Conservation (phyloP, 2,113 vertebrate species). For the Ictalurus punctatus region DNA sequence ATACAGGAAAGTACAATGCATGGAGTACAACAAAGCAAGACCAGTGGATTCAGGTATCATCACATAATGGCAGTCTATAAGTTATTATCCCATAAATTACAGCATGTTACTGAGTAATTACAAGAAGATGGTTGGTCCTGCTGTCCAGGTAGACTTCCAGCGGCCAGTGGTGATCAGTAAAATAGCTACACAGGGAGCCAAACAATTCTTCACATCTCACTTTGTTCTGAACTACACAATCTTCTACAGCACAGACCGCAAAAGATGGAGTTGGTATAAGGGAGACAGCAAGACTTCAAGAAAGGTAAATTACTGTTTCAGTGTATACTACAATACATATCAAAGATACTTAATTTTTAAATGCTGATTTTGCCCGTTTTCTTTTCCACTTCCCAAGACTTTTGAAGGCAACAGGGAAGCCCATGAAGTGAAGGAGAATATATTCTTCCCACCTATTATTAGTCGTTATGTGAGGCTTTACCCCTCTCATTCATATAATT, state of each 20-base stretch:
- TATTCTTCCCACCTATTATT: slow-evolving; percentile 84
- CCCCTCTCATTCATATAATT: slow-evolving; percentile 74
- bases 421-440: slow-evolving; percentile 74
- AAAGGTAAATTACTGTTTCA: slow-evolving; percentile 68
- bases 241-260: slow-evolving; percentile 84
- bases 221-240: slow-evolving; percentile 78
- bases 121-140: neutral
- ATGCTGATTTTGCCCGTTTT: neutral
- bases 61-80: neutral
- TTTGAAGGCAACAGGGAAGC: slow-evolving; percentile 84
- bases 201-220: slow-evolving; percentile 71
- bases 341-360: neutral
- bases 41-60: slow-evolving; percentile 86
- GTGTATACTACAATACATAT: neutral
- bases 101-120: neutral
- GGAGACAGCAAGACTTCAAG: slow-evolving; percentile 74
- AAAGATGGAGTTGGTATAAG: slow-evolving; percentile 83
- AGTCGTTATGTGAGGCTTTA: slow-evolving; percentile 86
- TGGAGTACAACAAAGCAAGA: slow-evolving; percentile 78
- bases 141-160: slow-evolving; percentile 84
- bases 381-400: slow-evolving; percentile 65
- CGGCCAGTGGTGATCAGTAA: slow-evolving; percentile 85
- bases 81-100: neutral
- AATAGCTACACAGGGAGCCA: slow-evolving; percentile 91
- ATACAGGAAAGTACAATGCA: slow-evolving; percentile 85